Evolutionary conservation across 1,140 invertebrate genomes (phyloP), one percentile per base, ranked within the genome.

Genomic region (Drosophila albomicans): DNA sequence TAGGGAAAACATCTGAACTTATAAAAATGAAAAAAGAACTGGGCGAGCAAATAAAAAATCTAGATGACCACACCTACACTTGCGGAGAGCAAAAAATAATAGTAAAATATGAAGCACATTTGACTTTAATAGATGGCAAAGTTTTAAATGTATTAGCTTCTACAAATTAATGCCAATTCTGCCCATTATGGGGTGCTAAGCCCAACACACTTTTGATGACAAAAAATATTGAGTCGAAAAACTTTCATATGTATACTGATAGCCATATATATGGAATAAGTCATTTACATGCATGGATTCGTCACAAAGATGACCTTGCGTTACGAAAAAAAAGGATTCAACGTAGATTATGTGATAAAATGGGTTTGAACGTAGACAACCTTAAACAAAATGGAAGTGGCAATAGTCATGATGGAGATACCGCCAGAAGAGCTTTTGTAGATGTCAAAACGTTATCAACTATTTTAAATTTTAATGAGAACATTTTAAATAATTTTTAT

Each of bases 81-180:
- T 51, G 8, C 48, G 25, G 4, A 51, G 25, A 61, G 38, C 61
- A 52, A 41, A 20, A 16, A 70, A 43, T 45, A 11, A 8, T 43
- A 43, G 46, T 52, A 20, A 63, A 35, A 13, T 71, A 30, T 32
- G 25, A 20, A 32, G 30, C 30, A 32, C 5, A 32, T 32, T 63
- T 63, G 49, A 71, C 59, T 11, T 41, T 71, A 41, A 63, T 57
- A 32, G 59, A 71, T 7, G 59, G 68, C 2, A 71, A 63, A 56
- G 68, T 63, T 32, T 54, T 71, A 54, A 62, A 62, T 20, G 6
- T 70, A 8, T n/a, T 70, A 41, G 56, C 67, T 8, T 58, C 38
- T 62, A 43, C 30, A 4, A 70, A 70, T 28, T 70, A 57, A 0
- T 61, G 46, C 11, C 58, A 70, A 54, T 30, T 5, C 25, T 70